Base-by-base conservation (phyloP, 2,113 vertebrate species). In the Trachemys scripta region DNA sequence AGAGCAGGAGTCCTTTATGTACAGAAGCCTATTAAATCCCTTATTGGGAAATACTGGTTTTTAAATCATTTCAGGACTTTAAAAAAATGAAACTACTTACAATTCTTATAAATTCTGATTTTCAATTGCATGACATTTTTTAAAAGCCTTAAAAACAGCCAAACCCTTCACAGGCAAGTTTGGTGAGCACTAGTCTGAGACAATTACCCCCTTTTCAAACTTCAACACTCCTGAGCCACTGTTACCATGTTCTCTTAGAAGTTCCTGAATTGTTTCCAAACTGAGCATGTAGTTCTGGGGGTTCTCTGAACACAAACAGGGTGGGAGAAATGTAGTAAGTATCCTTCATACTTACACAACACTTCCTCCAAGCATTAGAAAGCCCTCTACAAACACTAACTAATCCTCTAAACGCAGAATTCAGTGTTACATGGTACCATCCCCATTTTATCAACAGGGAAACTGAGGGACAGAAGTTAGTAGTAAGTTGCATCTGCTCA, bases 11-110 rank as follows among this genome's bases (percentile, higher is more conserved):
- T 57, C 88, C 92, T 78, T 47, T 35, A 38, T 75, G 84, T 49
- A 81, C 2, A 69, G 56, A n/a, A 82, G 12, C 88, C 87, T 79
- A 83, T 17, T 4, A 35, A 94, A 96, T 87, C 88, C 84, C 75
- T 89, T 90, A 96, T 85, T 90, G 92, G 95, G 84, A 69, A n/a
- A n/a, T 20, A 96, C 57, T 59, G 80, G 31, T 90, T 95, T 89
- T 76, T 89, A 54, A 93, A 62, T 50, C 80, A 88, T 88, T 95
- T 89, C 51, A 82, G 59, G 59, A 65, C 38, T 97, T 85, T 49
- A 93, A 47, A 42, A 25, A 83, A 31, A 4, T 88, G 51, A 88
- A 89, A 65, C 80, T 89, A 85, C 69, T 56, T 57, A 5, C 27
- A 90, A 83, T 94, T 92, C 83, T 94, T 88, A 87, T 29, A 92